Evolutionary conservation across 2,113 vertebrate species (phyloP).

Genomic region (Oryzias celebensis): DNA sequence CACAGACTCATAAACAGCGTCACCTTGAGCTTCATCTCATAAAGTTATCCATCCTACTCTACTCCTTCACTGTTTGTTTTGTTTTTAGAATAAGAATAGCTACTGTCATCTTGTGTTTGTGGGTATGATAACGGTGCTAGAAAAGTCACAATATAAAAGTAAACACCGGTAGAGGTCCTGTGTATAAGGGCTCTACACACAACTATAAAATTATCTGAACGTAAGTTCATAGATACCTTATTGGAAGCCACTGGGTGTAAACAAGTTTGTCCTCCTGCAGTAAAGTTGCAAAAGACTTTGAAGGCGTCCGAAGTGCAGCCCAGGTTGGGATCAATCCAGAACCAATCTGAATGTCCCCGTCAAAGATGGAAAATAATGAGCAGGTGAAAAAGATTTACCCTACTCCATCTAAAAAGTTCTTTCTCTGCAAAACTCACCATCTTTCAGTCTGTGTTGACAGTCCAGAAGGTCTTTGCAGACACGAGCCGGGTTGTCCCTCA

Average conservation of each 20-base stretch:
- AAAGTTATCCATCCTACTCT: no score
- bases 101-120: no score
- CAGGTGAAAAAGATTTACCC: not conserved
- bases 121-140: no score
- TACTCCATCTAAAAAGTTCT: not conserved
- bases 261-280: constrained; percentile 95
- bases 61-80: no score
- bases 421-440: constrained; percentile 78
- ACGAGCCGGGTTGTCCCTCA: constrained; percentile 90
- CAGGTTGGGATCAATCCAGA: constrained; percentile 97
- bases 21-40: no score
- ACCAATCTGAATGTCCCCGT: constrained; percentile 81
- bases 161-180: no score
- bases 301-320: constrained; percentile 95
- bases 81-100: no score
- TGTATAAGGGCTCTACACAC: no score
- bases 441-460: constrained; percentile 84
- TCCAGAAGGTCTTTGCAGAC: constrained; percentile 93
- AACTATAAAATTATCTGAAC: no score
- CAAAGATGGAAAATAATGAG: constrained; percentile 7
- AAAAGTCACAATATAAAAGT: no score
- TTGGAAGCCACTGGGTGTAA: constrained; percentile 84
- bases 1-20: no score
- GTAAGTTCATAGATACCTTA: constrained; percentile 78
- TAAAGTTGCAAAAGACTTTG: constrained; percentile 97